Evolutionary conservation across 2,888 invertebrate species (phyloP), one percentile per base, ranked within the genome.

Genomic region (Tipula helvola): DNA sequence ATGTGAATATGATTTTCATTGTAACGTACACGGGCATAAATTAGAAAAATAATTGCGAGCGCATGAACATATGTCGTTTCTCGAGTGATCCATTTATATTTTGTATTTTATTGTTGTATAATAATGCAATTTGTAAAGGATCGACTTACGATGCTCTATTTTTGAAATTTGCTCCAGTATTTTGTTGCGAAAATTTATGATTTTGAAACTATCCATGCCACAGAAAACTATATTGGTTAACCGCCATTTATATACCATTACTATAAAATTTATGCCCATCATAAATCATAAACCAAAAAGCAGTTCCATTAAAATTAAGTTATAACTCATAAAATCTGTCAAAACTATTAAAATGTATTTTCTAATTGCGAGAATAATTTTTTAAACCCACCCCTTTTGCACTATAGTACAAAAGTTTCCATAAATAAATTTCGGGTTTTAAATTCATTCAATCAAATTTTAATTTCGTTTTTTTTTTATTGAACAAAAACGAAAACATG

Each of bases 371-470:
- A 28, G 71, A 10, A 71, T 71, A 28, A 71, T 71, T 71, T 71
- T n/a, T 3, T 10, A 71, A 71, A 28, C 8, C 71, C 28, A 71
- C 71, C 71, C 71, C 71, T 71, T 28, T 71, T 28, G 28, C 71
- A 71, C 71, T 8, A 28, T 71, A 18, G 13, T 52, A 44, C 1
- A 52, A 52, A 52, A 28, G 2, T 28, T 71, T 71, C 71, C 16
- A 10, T 28, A 71, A 71, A 71, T 71, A 71, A 71, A 71, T 71
- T 71, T 71, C 28, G 71, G 71, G 28, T 71, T 71, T 71, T 71
- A 71, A 71, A 71, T 71, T 71, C 71, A 71, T 71, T 71, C 71
- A 71, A 71, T 71, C 71, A 71, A 71, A 71, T 71, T 71, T 71
- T 71, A 71, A 71, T 71, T 71, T 57, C 2, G 12, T 18, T 28